Evolutionary conservation across 2,797 vertebrate genomes (phyloP).

Genomic region (Coranthus polyacanthus): DNA sequence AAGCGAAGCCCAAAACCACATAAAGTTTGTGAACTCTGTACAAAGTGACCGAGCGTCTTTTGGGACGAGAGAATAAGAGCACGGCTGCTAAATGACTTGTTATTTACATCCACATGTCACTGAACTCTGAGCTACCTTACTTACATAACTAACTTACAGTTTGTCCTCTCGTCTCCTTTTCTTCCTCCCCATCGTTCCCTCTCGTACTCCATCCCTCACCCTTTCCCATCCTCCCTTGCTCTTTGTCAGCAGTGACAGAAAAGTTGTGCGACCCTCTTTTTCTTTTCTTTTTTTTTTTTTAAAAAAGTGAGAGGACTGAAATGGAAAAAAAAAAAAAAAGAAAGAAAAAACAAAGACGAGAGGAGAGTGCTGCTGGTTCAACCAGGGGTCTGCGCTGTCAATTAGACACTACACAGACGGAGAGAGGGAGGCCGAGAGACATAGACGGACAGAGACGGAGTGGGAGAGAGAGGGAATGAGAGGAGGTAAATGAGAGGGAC

Average conservation of each 20-base stretch:
- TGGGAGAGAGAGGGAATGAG: slow-evolving; percentile 26
- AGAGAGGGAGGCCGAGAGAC: slow-evolving; percentile 58
- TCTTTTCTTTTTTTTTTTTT: neutral
- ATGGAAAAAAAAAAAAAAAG: slow-evolving; percentile 36
- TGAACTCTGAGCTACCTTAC: slow-evolving; percentile 33
- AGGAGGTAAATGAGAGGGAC: slow-evolving; percentile 50
- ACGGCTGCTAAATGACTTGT: neutral
- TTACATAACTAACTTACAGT: slow-evolving; percentile 2
- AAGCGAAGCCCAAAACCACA: too few relatives aligned
- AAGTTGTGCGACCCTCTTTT: slow-evolving; percentile 50
- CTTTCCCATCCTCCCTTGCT: slow-evolving; percentile 1
- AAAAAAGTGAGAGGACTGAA: slow-evolving; percentile 56
- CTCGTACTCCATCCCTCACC: slow-evolving; percentile 1
- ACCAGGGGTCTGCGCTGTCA: slow-evolving; percentile 79
- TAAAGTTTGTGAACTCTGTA: too few relatives aligned
- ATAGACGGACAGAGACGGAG: slow-evolving; percentile 33
- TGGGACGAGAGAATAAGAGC: slow-evolving; percentile 2
- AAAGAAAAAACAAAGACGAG: slow-evolving; percentile 17
- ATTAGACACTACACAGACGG: slow-evolving; percentile 77
- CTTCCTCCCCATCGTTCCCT: neutral
- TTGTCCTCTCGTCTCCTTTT: neutral
- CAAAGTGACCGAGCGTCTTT: too few relatives aligned
- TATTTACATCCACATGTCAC: neutral
- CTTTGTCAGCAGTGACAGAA: slow-evolving; percentile 36
- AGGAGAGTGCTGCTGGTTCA: slow-evolving; percentile 75